Evolutionary conservation across 2,888 invertebrate genomes (phyloP).

Genomic region (Philopedon plagiatum): DNA sequence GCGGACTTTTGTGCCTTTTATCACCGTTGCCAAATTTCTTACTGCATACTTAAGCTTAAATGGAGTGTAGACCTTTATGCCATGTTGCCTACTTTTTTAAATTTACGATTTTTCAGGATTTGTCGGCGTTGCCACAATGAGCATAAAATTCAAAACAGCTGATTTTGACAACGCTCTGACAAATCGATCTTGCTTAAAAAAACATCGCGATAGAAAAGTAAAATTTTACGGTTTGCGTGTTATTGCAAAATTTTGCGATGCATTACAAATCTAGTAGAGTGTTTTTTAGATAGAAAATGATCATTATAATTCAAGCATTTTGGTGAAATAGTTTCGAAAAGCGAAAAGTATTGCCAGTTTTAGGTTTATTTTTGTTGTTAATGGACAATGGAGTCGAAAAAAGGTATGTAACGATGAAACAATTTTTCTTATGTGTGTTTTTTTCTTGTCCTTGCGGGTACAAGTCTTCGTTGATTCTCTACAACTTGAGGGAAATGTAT

Average conservation of each 20-base stretch:
- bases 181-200: conserved; percentile 6
- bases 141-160: background rate
- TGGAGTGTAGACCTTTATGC: background rate
- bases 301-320: background rate
- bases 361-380: background rate
- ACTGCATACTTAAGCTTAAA: too few relatives aligned
- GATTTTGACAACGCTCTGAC: background rate
- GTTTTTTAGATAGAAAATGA: background rate
- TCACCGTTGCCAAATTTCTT: too few relatives aligned
- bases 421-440: background rate
- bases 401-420: conserved; percentile 23
- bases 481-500: background rate
- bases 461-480: background rate
- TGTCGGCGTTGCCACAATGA: background rate
- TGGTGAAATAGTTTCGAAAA: background rate
- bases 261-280: background rate
- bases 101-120: background rate
- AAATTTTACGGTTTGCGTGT: background rate
- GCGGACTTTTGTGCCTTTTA: too few relatives aligned
- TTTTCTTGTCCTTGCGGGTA: background rate
- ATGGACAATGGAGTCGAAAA: conserved; percentile 43
- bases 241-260: background rate
- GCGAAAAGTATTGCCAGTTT: background rate
- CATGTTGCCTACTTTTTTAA: background rate
- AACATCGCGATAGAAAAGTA: background rate